Evolutionary conservation across 1,140 invertebrate genomes (phyloP).

Genomic region (Euura lappo): DNA sequence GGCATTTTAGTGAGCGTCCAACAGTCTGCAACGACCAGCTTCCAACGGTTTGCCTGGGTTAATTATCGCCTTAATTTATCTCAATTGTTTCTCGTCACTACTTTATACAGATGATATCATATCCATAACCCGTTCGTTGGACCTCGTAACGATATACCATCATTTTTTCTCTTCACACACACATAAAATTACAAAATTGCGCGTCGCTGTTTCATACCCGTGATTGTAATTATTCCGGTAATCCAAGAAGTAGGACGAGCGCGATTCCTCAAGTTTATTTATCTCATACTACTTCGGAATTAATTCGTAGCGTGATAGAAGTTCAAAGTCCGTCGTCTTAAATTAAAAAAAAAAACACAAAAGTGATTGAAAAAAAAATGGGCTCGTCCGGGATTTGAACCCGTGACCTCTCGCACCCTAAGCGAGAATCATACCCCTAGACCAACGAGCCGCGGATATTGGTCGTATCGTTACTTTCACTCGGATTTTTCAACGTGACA

Average conservation of each 20-base stretch:
- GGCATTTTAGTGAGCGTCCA: slow-evolving; percentile 19
- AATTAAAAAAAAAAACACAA: neutral
- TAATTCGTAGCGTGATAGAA: too few relatives aligned
- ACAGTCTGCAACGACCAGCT: slow-evolving; percentile 23
- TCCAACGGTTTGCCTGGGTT: slow-evolving; percentile 19
- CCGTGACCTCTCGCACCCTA: slow-evolving; percentile 2
- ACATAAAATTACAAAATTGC: too few relatives aligned
- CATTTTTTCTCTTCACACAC: too few relatives aligned
- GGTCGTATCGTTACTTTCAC: neutral
- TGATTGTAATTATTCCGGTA: too few relatives aligned
- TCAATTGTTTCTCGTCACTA: slow-evolving; percentile 33
- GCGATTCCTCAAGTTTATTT: too few relatives aligned
- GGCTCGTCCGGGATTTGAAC: slow-evolving; percentile 6
- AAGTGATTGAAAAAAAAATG: neutral
- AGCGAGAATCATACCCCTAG: slow-evolving; percentile 6
- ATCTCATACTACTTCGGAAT: too few relatives aligned
- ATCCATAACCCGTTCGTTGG: neutral
- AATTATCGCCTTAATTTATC: slow-evolving; percentile 37
- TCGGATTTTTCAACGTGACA: neutral
- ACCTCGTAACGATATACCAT: neutral
- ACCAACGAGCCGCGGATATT: neutral
- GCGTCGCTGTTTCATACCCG: too few relatives aligned
- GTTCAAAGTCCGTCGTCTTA: too few relatives aligned
- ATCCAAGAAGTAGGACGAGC: too few relatives aligned
- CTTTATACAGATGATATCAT: slow-evolving; percentile 27